Evolutionary conservation across 2,113 vertebrate species (phyloP), one percentile per base, ranked within the genome.

Genomic region (Nanorana parkeri): DNA sequence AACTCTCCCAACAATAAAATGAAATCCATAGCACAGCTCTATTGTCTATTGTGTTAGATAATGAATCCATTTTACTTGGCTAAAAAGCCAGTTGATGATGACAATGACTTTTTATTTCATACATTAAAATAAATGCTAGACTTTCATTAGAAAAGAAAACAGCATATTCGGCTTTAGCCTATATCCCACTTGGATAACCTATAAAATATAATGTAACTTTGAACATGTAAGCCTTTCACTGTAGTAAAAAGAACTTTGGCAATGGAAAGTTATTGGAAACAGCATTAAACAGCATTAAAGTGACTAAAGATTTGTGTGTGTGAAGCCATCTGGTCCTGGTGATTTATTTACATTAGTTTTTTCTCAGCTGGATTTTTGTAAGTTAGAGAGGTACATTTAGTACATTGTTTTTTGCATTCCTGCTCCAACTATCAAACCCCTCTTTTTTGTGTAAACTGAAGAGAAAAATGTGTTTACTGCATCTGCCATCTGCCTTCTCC

Each of bases 21-120:
- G 86, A 90, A 91, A 92, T 84, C 85, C 80, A 86, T 89, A 88
- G 64, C 23, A 17, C 74, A 84, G 78, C 84, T 84, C 79, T 85
- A 84, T 89, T 88, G 88, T 88, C 91, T 85, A 87, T 86, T 91
- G 89, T 90, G 87, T 87, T 84, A 89, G 84, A 83, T 92, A 89
- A 89, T 88, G 84, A 90, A 86, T 87, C 82, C 84, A 86, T 90
- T 90, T 91, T 72, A 86, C 85, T 89, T 90, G 83, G 89, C 85
- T 84, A 88, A 86, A 77, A 90, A 88, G 78, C 66, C 71, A 63
- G 71, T 80, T 89, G 86, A 85, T 89, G 89, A 90, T 78, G 84
- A 89, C 82, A 89, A 83, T 88, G 88, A 91, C 85, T 87, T 86
- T 80, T 28, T 61, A 89, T 87, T 91, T 87, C 88, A 91, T 91